A percentile compares a stretch with the other conserved stretches of the same genome.
Evolutionary conservation across 2,113 vertebrate genomes (phyloP).

Genomic region (Heterotilapia buettikoferi): DNA sequence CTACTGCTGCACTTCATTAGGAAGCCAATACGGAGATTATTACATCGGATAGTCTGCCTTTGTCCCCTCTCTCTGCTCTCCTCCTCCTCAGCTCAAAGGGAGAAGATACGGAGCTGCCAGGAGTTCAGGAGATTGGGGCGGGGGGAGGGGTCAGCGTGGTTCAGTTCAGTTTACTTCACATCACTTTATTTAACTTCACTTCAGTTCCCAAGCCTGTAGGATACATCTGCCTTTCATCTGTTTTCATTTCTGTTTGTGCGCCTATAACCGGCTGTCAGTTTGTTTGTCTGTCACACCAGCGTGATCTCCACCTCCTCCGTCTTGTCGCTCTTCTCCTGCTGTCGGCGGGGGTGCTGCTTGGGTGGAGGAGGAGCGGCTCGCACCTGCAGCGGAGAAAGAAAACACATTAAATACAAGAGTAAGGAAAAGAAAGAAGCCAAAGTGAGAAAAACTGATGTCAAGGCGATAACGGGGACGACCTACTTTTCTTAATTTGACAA

Average conservation of each 20-base stretch:
- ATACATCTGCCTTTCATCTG: constrained; percentile 1
- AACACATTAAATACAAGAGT: neutral
- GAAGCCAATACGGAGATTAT: constrained; percentile 30
- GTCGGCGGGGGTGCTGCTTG: constrained; percentile 83
- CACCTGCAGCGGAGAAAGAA: constrained; percentile 73
- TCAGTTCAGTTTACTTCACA: constrained; percentile 20
- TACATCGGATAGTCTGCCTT: constrained; percentile 7
- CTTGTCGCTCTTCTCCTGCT: constrained; percentile 89
- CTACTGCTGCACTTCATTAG: constrained; percentile 48
- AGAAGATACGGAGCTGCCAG: neutral
- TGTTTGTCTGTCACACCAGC: constrained; percentile 78
- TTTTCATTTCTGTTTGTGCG: neutral
- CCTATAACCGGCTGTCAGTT: neutral
- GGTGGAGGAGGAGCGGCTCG: constrained; percentile 94
- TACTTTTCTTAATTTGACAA: neutral
- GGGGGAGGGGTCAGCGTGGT: neutral
- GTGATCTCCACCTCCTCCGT: constrained; percentile 97
- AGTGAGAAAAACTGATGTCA: neutral
- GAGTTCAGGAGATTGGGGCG: neutral
- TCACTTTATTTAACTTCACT: constrained; percentile 18
- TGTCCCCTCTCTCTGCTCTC: neutral
- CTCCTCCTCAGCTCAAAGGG: constrained; percentile 23
- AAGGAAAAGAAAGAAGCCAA: neutral
- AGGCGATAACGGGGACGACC: neutral
- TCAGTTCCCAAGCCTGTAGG: constrained; percentile 17